Percentiles rank a stretch among this genome's conserved stretches.
These are phyloP conservation scores for Drosophila acutilabella DNA, from an alignment of 2,888 invertebrate species.

Conservation along the genomic window DNA sequence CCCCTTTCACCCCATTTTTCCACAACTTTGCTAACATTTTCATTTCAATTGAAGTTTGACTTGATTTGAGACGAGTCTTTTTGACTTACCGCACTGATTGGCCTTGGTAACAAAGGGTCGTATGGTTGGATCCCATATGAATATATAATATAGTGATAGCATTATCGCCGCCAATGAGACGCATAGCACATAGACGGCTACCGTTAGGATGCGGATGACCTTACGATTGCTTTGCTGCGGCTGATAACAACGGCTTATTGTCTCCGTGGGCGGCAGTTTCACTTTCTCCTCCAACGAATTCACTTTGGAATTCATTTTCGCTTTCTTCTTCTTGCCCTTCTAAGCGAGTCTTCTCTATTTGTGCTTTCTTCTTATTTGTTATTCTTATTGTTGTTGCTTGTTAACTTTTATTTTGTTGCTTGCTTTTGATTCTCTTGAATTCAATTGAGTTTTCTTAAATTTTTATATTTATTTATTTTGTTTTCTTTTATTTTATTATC, in stretches of 20 bases:
- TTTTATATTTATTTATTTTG: not conserved
- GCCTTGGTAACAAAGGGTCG: constrained; percentile 84
- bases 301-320: constrained; percentile 83
- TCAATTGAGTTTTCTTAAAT: constrained; percentile 5
- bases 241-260: constrained; percentile 86
- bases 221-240: constrained; percentile 89
- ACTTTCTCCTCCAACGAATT: constrained; percentile 85
- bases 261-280: constrained; percentile 85
- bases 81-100: constrained; percentile 84
- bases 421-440: constrained; percentile 28
- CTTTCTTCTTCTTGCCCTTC: not conserved
- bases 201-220: constrained; percentile 95
- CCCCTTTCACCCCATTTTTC: too few species aligned
- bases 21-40: not conserved
- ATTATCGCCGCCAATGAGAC: constrained; percentile 97
- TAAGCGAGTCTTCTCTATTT: not conserved
- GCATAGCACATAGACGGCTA: constrained; percentile 96
- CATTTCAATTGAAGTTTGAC: not conserved
- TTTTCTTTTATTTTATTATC: constrained; percentile 1
- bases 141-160: constrained; percentile 96
- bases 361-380: constrained; percentile 9
- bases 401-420: not conserved
- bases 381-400: constrained; percentile 2
- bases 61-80: not conserved
- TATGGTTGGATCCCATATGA: constrained; percentile 94